Base-by-base conservation (phyloP, 2,888 invertebrate species). In the Rosalia funebris region DNA sequence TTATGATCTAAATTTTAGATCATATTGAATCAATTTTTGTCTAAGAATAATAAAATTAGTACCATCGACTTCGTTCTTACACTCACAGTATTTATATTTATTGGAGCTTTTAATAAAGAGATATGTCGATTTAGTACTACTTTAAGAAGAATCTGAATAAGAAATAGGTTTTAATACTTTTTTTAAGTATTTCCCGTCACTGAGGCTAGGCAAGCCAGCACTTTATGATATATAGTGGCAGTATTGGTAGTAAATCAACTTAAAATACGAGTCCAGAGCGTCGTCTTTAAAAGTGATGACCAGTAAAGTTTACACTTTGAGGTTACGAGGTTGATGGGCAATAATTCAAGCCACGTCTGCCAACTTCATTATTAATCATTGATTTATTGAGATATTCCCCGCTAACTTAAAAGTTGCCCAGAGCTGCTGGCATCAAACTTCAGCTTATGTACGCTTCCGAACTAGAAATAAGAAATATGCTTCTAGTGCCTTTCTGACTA, bases 281-380 rank as follows among this genome's bases (percentile, higher is more conserved):
- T 71, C 72, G 70, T 66, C 72, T 73, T 61, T 62, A 68, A 72
- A 74, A 74, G 74, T 73, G 74, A 74, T 74, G 74, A 73, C 74
- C 74, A 68, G 65, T 66, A 69, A 72, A 74, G 69, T 74, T 72
- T 71, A 69, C 72, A 72, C 71, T 73, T 69, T 69, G 71, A 70
- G 65, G 66, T 65, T 68, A 65, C 60, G 44, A 61, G 62, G 65
- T 70, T 72, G 72, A 74, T 71, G 71, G 60, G 69, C 66, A 61
- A 73, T 75, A 75, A 72, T 72, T 75, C 65, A 70, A 62, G 62
- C 62, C 66, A 71, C 34, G 57, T 63, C 60, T 71, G 69, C 72
- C 68, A 71, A 72, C 70, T 74, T 76, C 70, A 74, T 76, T 75
- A 75, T 74, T 75, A 77, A 76, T 76, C 76, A 72, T 68, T 73